Evolutionary conservation across 2,113 vertebrate species (phyloP), one percentile per base, ranked within the genome.

Genomic region (Plotosus lineatus): DNA sequence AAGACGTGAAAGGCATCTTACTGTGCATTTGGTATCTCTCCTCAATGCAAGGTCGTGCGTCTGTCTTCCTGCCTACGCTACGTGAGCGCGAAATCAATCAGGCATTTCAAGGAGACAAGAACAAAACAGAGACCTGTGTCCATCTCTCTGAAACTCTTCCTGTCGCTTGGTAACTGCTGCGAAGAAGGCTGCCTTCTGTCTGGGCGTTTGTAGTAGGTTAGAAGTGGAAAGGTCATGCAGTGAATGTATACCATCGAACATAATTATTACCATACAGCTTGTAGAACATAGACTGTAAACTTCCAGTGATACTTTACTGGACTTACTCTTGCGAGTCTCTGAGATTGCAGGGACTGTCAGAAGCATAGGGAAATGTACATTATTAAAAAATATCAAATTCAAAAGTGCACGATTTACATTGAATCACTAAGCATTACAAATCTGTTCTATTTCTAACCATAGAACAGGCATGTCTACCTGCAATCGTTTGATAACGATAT

Each of bases 201-300:
- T 55, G 42, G 14, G 63, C 38, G 55, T 14, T 69, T 66, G 21
- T 38, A 50, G 31, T 65, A 61, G 79, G 79, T 63, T 75, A 65
- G 71, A 75, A 42, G 65, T 75, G 60, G 87, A 91, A 93, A 93
- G 93, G 91, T 92, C 91, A 92, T 84, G 85, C 83, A 86, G 85
- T 89, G 87, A 83, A 78, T 89, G 90, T 90, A 92, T 90, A 86
- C 51, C 26, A 73, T 88, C 89, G 87, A 87, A 23, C 85, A 90
- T 91, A 90, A 93, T 90, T 91, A 90, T 90, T 91, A 91, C 90
- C 91, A 88, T 84, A 87, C 85, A 76, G 87, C 87, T 88, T 44
- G 77, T 81, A 83, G 82, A 84, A 90, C 23, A 11, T 83, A 33
- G 33, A 65, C 31, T 58, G 58, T 56, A 58, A 74, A 74, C 44